Evolutionary conservation across 2,888 invertebrate species (phyloP).

Genomic region (Chrysomela aeneicollis): DNA sequence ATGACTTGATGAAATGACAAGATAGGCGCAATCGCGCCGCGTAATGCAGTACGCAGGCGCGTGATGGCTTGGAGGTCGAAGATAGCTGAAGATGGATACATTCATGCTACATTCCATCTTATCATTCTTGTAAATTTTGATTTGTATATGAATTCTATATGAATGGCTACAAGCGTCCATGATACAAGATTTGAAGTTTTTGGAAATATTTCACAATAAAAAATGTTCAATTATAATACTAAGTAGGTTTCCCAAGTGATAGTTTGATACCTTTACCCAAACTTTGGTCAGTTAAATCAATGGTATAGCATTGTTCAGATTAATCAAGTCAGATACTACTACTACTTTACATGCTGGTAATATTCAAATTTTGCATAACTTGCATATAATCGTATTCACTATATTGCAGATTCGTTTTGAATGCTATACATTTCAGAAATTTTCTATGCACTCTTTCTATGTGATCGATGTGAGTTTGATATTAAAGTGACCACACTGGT

Average conservation of each 20-base stretch:
- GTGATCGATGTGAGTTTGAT: no score
- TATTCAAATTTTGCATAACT: no score
- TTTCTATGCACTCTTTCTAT: no score
- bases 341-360: no score
- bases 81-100: background rate
- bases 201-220: background rate
- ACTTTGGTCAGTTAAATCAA: slow-evolving; percentile 17
- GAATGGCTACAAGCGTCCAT: background rate
- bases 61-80: background rate
- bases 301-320: slow-evolving; percentile 13
- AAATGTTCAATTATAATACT: background rate
- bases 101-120: no score
- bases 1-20: no score
- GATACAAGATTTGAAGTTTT: background rate
- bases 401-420: no score
- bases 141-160: background rate
- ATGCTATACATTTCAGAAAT: no score
- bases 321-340: no score
- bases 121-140: background rate
- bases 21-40: no score
- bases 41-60: slow-evolving; percentile 15
- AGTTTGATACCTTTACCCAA: background rate
- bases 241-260: background rate
- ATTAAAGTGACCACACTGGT: no score
- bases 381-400: no score